phyloP scores from a whole-genome alignment of 2,113 vertebrate genomes.

The Nestor notabilis region DNA sequence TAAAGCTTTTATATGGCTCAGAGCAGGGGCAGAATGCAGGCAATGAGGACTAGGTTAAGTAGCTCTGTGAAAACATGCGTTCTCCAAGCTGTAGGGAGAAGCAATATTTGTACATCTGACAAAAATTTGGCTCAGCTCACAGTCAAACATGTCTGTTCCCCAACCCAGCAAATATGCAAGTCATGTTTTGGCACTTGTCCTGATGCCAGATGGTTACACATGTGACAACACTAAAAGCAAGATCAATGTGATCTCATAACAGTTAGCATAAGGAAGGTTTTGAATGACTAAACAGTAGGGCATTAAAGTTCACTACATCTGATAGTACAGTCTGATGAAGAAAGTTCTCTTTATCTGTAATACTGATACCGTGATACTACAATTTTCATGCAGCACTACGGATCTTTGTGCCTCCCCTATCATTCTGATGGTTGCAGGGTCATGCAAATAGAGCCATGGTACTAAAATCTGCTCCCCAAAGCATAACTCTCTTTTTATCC shows the following conservation, averaged over 20 bases:
- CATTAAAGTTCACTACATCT: not conserved
- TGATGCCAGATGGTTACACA: not conserved
- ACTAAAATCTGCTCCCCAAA: not conserved
- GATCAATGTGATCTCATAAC: not conserved
- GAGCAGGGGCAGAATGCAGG: not conserved
- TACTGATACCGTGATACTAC: not conserved
- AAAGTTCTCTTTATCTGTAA: not conserved
- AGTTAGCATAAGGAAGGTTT: not conserved
- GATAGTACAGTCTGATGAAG: not conserved
- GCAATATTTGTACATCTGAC: not conserved
- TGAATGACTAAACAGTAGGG: not conserved
- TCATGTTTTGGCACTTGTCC: slow-evolving; percentile 10
- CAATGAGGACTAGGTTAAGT: not conserved
- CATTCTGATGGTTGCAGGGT: not conserved
- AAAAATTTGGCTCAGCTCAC: not conserved
- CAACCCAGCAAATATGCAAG: not conserved
- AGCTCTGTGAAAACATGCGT: not conserved
- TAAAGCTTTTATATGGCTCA: not conserved
- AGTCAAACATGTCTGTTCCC: not conserved
- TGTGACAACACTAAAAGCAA: not conserved
- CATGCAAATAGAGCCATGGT: not conserved
- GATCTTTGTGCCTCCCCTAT: not conserved
- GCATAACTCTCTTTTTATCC: not conserved
- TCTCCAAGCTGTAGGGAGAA: not conserved
- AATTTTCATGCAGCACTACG: not conserved